These are phyloP conservation scores for Esperia sulphurella DNA, from an alignment of 2,888 invertebrate genomes.

Conservation along the genomic window DNA sequence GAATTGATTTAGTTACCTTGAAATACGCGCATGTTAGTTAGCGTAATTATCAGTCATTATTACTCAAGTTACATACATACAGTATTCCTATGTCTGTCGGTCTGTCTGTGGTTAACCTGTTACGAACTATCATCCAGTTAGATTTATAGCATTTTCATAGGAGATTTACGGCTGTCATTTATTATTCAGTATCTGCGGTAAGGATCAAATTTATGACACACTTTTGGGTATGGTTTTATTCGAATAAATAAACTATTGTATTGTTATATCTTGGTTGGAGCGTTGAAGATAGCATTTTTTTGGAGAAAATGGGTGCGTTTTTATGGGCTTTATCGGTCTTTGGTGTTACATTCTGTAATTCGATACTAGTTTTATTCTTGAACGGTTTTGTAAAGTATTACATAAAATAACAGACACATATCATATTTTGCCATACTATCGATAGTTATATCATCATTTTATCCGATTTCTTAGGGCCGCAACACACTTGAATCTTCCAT, in stretches of 20 bases:
- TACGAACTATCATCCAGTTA: conserved; percentile 53
- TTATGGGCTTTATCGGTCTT: not conserved
- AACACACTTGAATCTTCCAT: no score
- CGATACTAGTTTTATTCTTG: no score
- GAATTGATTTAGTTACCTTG: no score
- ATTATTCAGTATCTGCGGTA: conserved; percentile 71
- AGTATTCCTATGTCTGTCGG: not conserved
- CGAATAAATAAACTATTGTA: conserved; percentile 53
- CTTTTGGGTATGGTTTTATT: conserved; percentile 59
- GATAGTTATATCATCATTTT: no score
- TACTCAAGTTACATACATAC: no score
- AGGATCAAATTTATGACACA: conserved; percentile 70
- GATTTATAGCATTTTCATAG: conserved; percentile 75
- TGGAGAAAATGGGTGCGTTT: not conserved
- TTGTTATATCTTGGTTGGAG: conserved; percentile 26
- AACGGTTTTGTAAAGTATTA: no score
- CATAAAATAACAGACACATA: no score
- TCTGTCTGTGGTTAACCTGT: conserved; percentile 37
- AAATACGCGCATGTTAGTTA: no score
- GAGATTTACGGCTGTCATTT: conserved; percentile 71
- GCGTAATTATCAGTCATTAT: no score
- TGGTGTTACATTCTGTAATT: not conserved
- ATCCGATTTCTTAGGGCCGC: no score
- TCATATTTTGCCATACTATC: no score
- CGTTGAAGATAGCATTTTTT: not conserved